phyloP scores from a whole-genome alignment of 2,888 invertebrate genomes.

The Hydrotaea cyrtoneurina region DNA sequence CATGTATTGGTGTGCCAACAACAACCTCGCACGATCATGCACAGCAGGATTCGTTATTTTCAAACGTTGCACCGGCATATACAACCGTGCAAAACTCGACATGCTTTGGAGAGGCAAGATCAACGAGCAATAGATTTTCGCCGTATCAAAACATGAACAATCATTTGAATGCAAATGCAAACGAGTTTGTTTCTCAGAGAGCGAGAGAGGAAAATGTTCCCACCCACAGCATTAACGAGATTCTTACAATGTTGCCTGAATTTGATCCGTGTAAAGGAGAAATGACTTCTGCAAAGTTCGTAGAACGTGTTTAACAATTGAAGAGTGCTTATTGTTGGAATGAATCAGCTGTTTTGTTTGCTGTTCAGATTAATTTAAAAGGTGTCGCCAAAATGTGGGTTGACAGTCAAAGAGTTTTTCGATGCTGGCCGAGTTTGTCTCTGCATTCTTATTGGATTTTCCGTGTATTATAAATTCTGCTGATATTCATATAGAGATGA shows the following conservation, averaged over 20 bases:
- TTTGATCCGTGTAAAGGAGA: slow-evolving; percentile 37
- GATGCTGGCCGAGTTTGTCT: slow-evolving; percentile 47
- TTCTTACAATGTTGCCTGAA: slow-evolving; percentile 38
- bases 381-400: slow-evolving; percentile 60
- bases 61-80: not conserved
- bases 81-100: not conserved
- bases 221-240: slow-evolving; percentile 11
- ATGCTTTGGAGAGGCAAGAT: not conserved
- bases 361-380: slow-evolving; percentile 52
- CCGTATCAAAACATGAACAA: too few relatives aligned
- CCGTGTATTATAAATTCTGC: slow-evolving; percentile 50
- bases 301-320: slow-evolving; percentile 53
- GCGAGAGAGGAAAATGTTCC: too few relatives aligned
- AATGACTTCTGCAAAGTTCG: slow-evolving; percentile 31
- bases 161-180: not conserved
- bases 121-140: too few relatives aligned
- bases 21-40: not conserved
- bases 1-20: too few relatives aligned
- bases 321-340: slow-evolving; percentile 57
- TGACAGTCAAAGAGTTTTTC: slow-evolving; percentile 52
- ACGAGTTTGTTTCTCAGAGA: not conserved
- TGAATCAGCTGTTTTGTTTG: slow-evolving; percentile 49
- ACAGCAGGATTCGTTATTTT: not conserved
- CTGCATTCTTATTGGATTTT: slow-evolving; percentile 53
- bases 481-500: slow-evolving; percentile 58